Evolutionary conservation across 1,140 invertebrate genomes (phyloP), one percentile per base, ranked within the genome.

Genomic region (Drosophila ironensis): DNA sequence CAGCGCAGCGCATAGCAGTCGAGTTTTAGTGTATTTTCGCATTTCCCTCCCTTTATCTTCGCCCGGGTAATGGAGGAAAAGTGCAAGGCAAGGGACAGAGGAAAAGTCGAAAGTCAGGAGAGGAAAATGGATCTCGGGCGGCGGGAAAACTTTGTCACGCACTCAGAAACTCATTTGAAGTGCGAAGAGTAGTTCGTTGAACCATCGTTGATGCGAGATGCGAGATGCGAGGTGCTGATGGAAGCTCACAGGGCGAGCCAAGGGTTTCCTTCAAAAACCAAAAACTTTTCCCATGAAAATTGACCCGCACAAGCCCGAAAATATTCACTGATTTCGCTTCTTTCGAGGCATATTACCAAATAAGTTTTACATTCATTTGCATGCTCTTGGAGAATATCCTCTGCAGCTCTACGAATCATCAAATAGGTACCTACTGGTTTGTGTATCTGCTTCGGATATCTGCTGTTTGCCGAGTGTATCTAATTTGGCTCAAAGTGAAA

Each of bases 161-260:
- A 63, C 56, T 57, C 27, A 16, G 14, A 63, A 64, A 64, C 56
- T 64, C 30, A 64, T 63, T 63, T 64, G 41, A 63, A 63, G 60
- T 64, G 57, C 54, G 30, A 61, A 60, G 28, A n/a, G 9, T 3
- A 46, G 40, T 20, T 50, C n/a, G 24, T 53, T 46, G 25, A 52
- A 28, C 24, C 25, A 45, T 22, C 9, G 11, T n/a, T n/a, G n/a
- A n/a, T n/a, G n/a, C n/a, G n/a, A n/a, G n/a, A n/a, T n/a, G n/a
- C n/a, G n/a, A n/a, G n/a, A n/a, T n/a, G n/a, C n/a, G 19, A 24
- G 19, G 7, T 24, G 22, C 33, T 16, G 33, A 35, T 16, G 33
- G 14, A 35, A 16, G 2, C 14, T 11, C 33, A 35, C 4, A 16
- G 7, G 11, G 12, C 7, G n/a, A n/a, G n/a, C n/a, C n/a, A n/a